Percentiles rank a stretch among this genome's conserved stretches.
Conservation (phyloP, 2,888 invertebrate genomes). For the Trisateles emortualis region DNA sequence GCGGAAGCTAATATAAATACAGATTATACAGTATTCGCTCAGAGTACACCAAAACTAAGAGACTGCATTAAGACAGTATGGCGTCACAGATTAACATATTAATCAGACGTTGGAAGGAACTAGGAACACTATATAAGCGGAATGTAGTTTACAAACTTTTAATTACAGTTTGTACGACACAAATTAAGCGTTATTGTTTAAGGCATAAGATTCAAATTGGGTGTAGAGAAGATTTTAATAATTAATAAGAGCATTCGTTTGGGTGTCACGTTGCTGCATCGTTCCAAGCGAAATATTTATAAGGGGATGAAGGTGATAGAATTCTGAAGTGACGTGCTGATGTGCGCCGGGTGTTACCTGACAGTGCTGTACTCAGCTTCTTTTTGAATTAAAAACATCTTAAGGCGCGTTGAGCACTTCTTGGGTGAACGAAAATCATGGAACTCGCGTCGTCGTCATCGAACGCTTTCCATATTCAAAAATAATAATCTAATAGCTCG, state of each 20-base stretch:
- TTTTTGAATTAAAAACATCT: not conserved
- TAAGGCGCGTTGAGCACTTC: no score
- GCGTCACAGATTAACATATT: slow-evolving; percentile 60
- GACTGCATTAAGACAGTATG: slow-evolving; percentile 54
- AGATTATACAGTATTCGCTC: slow-evolving; percentile 31
- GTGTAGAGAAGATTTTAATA: slow-evolving; percentile 19
- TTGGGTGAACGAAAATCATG: no score
- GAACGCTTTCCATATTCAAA: no score
- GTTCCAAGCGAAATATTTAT: slow-evolving; percentile 40
- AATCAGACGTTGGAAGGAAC: slow-evolving; percentile 47
- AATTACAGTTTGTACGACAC: slow-evolving; percentile 32
- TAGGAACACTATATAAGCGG: slow-evolving; percentile 33
- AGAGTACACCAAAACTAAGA: slow-evolving; percentile 37
- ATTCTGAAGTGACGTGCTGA: slow-evolving; percentile 15
- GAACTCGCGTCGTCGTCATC: no score
- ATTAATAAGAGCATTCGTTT: slow-evolving; percentile 44
- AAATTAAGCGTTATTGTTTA: slow-evolving; percentile 30
- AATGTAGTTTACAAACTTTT: slow-evolving; percentile 43
- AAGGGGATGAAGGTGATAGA: slow-evolving; percentile 26
- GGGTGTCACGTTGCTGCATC: slow-evolving; percentile 40
- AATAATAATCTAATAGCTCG: no score
- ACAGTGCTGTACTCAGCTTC: not conserved
- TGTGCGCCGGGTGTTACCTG: slow-evolving; percentile 15
- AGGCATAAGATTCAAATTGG: slow-evolving; percentile 23
- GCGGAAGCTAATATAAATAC: slow-evolving; percentile 28